Evolutionary conservation across 92 coral and sea anemone species (phyloP).

Genomic region (Palythoa caribaeorum): DNA sequence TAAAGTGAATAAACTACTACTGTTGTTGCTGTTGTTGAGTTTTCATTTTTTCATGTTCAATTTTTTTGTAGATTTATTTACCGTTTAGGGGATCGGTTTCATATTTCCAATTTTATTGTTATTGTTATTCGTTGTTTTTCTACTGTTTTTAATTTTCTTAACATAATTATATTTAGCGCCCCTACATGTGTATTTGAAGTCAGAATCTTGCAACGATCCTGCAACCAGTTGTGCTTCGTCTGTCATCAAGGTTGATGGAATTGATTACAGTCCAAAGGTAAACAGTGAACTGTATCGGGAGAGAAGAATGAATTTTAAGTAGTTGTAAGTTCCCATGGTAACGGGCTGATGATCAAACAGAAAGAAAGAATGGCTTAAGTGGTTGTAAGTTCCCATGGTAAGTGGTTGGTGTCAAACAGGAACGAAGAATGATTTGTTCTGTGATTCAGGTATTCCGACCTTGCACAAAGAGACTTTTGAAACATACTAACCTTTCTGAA

Average conservation of each 20-base stretch:
- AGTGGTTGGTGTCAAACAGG: background rate
- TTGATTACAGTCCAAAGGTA: slow-evolving; percentile 24
- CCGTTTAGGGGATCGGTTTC: too few species aligned
- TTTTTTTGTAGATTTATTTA: too few species aligned
- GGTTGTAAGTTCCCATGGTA: background rate
- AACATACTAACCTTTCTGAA: too few species aligned
- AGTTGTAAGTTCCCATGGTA: background rate
- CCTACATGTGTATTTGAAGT: slow-evolving; percentile 11
- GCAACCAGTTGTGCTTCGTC: background rate
- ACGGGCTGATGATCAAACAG: background rate
- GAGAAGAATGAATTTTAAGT: background rate
- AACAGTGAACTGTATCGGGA: background rate
- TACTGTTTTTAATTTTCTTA: background rate
- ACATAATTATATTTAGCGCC: background rate
- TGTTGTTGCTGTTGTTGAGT: too few species aligned
- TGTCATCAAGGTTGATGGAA: slow-evolving; percentile 19
- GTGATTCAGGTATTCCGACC: too few species aligned
- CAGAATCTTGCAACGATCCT: background rate
- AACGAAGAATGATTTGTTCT: too few species aligned
- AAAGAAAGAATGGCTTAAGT: background rate
- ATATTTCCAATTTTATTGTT: background rate
- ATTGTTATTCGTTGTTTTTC: background rate
- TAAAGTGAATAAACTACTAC: too few species aligned
- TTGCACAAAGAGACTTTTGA: background rate
- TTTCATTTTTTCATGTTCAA: too few species aligned